Evolutionary conservation across 2,888 invertebrate species (phyloP), one percentile per base, ranked within the genome.

Genomic region (Standfussiana lucernea): DNA sequence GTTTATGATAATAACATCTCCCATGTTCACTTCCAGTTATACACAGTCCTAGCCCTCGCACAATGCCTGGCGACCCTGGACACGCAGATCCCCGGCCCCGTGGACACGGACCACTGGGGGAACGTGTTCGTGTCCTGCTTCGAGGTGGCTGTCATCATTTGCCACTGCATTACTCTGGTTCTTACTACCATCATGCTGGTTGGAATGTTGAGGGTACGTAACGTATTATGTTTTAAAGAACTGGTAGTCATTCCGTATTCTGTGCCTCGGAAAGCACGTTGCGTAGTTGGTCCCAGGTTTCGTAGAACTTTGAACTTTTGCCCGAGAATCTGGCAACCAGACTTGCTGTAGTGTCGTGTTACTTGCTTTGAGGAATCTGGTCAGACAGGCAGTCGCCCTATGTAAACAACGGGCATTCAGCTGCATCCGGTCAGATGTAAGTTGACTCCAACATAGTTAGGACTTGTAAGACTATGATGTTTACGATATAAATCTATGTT

Each of bases 101-200:
- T 84, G 1, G 59, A 88, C 0, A 85, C 89, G 2, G 83, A 91
- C 53, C 75, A 85, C 66, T 45, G 88, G n/a, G 90, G 88, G 47
- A 78, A 86, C 24, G 79, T 92, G 42, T 69, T 91, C n/a, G 78
- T 88, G 1, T 92, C 91, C 45, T 84, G 86, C 2, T 77, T 93
- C 37, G 88, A 94, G 7, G 75, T 95, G 3, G 77, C 78, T 0
- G 88, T 92, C 21, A 92, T 93, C 32, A 84, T 93, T 10, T 85
- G 90, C 0, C 93, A 95, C 72, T 81, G 88, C 1, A 80, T 95
- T 82, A 95, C 96, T 1, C 85, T 96, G 72, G 86, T 94, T 64
- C 90, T 96, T 0, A 95, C 93, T 13, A 91, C 95, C 1, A 75
- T 96, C 13, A 94, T 96, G 94, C 89, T 96, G 56, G 89, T 96